Evolutionary conservation across 2,888 invertebrate species (phyloP).

Genomic region (Sinopyrophorus schimmeli): DNA sequence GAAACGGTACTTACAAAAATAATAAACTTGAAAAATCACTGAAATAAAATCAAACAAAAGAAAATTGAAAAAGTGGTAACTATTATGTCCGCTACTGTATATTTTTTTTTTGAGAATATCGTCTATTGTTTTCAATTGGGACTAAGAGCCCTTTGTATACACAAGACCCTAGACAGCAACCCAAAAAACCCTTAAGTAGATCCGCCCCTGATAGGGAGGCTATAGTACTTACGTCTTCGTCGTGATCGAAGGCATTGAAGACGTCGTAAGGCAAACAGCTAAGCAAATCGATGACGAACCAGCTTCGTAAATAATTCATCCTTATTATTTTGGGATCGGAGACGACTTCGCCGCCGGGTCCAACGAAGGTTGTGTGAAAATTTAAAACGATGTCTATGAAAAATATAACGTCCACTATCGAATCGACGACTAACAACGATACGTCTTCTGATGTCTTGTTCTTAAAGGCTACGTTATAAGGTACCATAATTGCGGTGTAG

Average conservation of each 20-base stretch:
- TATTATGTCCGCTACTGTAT: no score
- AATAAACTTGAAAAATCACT: no score
- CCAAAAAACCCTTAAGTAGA: no score
- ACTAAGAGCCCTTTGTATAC: no score
- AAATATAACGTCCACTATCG: conserved; percentile 99
- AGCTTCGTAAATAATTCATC: conserved; percentile 98
- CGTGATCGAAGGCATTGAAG: conserved; percentile 99
- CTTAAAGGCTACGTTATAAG: conserved; percentile 99
- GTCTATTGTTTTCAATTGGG: no score
- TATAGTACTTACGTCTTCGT: conserved; percentile 88
- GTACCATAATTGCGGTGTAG: conserved; percentile 96
- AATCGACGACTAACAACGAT: conserved; percentile 91
- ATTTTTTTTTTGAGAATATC: no score
- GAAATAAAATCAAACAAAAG: no score
- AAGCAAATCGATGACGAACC: conserved; percentile 99
- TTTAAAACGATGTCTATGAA: conserved; percentile 99
- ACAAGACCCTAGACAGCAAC: no score
- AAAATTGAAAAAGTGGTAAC: no score
- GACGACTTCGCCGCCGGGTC: conserved; percentile 93
- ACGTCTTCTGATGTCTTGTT: conserved; percentile 98
- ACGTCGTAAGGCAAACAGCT: conserved; percentile 99
- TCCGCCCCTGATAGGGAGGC: no score
- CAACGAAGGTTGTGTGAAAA: conserved; percentile 99
- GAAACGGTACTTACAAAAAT: no score
- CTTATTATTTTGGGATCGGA: conserved; percentile 98